Percentiles rank a stretch among this genome's conserved stretches.
Evolutionary conservation across 2,797 vertebrate species (phyloP).

Genomic region (Serranus cabrilla): DNA sequence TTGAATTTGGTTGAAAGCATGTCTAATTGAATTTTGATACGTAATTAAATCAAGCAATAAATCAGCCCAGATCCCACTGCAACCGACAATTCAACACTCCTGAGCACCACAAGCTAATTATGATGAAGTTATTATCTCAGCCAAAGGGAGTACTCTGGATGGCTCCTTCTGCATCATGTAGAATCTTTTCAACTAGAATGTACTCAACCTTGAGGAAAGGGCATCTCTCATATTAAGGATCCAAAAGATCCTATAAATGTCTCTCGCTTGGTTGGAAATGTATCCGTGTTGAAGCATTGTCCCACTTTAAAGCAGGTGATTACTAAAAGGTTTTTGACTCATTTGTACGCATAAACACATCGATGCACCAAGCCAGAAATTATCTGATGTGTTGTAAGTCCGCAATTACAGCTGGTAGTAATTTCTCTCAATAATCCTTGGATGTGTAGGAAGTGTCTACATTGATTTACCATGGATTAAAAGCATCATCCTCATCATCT

Average conservation of each 20-base stretch:
- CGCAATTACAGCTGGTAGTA: constrained; percentile 68
- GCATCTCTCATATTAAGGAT: constrained; percentile 64
- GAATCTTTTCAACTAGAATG: constrained; percentile 72
- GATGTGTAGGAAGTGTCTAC: constrained; percentile 75
- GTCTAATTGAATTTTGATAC: constrained; percentile 92
- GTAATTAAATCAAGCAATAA: constrained; percentile 91
- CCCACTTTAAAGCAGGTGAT: constrained; percentile 63
- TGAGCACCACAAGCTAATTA: constrained; percentile 87
- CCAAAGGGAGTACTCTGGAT: constrained; percentile 81
- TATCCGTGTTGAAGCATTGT: constrained; percentile 46
- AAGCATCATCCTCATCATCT: constrained; percentile 78
- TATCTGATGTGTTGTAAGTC: constrained; percentile 50
- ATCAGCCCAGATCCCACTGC: constrained; percentile 88
- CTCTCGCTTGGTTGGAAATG: constrained; percentile 56
- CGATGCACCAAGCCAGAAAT: constrained; percentile 41
- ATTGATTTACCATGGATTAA: constrained; percentile 82
- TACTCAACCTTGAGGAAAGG: constrained; percentile 83
- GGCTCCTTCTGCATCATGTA: constrained; percentile 74
- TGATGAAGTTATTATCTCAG: constrained; percentile 89
- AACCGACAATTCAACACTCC: constrained; percentile 86
- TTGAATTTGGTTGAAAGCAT: constrained; percentile 86
- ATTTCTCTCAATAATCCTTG: constrained; percentile 79
- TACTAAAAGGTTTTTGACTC: constrained; percentile 48
- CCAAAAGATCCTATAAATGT: constrained; percentile 67
- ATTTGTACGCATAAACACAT: constrained; percentile 28